Conservation (phyloP, 2,113 vertebrate species). For the Mohoua ochrocephala region DNA sequence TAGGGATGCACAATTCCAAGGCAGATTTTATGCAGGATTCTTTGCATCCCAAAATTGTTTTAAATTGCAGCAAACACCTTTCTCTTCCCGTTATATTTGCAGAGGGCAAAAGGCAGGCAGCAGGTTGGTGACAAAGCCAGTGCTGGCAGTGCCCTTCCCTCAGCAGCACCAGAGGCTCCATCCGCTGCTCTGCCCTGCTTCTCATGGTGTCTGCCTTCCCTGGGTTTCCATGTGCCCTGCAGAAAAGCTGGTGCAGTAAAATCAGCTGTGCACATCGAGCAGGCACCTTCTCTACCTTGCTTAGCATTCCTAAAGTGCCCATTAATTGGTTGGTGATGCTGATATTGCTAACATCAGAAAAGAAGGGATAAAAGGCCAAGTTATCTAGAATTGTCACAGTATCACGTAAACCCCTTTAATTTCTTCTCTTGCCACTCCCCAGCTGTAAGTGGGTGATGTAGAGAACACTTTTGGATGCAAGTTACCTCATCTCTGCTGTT, state of each 20-base stretch:
- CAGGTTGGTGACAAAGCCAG: not conserved
- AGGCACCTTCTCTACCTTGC: not conserved
- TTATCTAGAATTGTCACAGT: not conserved
- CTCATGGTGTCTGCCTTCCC: not conserved
- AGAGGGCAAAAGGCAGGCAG: not conserved
- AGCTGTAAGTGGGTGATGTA: not conserved
- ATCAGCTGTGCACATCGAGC: not conserved
- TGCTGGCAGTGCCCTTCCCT: not conserved
- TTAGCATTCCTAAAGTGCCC: not conserved
- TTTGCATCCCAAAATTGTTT: not conserved
- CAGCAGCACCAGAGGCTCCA: rapidly evolving
- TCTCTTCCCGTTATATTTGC: not conserved
- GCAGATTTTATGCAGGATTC: not conserved
- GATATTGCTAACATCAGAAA: not conserved
- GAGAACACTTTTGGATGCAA: not conserved
- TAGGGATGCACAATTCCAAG: not conserved
- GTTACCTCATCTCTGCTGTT: not conserved
- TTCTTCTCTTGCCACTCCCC: not conserved
- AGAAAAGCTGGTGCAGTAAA: not conserved
- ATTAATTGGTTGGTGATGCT: not conserved
- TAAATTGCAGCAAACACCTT: not conserved
- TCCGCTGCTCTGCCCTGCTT: not conserved
- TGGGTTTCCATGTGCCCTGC: not conserved
- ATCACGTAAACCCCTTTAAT: not conserved
- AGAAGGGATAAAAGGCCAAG: not conserved